Conservation (phyloP, 2,113 vertebrate genomes). For the Halichoerus grypus region DNA sequence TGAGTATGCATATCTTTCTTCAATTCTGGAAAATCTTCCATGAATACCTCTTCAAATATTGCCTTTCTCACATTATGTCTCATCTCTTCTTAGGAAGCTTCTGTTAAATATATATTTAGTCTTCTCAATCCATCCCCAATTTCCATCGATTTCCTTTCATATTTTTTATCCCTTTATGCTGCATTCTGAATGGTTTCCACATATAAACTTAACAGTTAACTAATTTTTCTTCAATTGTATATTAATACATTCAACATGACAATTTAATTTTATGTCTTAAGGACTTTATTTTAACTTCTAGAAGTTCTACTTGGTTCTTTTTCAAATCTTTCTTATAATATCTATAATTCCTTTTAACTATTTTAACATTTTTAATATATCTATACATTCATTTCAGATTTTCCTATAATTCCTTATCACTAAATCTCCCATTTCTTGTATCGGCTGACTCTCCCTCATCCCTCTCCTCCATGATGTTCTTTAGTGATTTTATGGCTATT, state of each 20-base stretch:
- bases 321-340: neutral
- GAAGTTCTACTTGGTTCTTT: neutral
- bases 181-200: neutral
- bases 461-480: neutral
- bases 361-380: constrained; percentile 18
- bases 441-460: neutral
- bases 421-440: neutral
- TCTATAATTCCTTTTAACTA: neutral
- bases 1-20: neutral
- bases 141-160: neutral
- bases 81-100: neutral
- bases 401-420: neutral
- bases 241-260: neutral
- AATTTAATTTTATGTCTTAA: neutral
- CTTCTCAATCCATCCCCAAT: neutral
- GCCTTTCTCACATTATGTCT: neutral
- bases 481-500: neutral
- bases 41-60: neutral
- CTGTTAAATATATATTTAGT: neutral
- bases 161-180: neutral
- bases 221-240: neutral
- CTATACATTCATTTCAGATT: neutral
- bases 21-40: neutral
- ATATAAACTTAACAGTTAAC: neutral
- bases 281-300: neutral